phyloP scores from a whole-genome alignment of 92 coral and sea anemone species.

The Parazoanthus darwini region DNA sequence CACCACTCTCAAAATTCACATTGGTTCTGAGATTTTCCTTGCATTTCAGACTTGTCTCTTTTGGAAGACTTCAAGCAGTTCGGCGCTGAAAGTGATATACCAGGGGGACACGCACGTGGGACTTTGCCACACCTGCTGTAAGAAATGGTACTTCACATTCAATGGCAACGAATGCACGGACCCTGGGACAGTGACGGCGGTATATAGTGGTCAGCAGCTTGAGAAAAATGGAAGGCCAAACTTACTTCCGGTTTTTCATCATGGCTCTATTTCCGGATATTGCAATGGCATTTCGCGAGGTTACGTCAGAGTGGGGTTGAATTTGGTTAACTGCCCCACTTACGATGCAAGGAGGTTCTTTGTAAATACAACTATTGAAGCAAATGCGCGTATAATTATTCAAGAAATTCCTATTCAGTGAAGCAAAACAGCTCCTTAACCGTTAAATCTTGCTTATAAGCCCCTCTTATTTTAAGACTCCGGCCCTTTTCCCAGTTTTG shows the following conservation, averaged over 20 bases:
- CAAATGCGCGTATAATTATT: conserved; percentile 66
- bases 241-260: conserved; percentile 66
- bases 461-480: background rate
- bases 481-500: too few species aligned
- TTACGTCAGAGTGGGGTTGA: conserved; percentile 57
- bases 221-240: conserved; percentile 46
- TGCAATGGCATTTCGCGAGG: conserved; percentile 66
- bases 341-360: conserved; percentile 34
- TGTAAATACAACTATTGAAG: conserved; percentile 37
- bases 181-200: conserved; percentile 68
- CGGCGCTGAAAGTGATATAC: conserved; percentile 65
- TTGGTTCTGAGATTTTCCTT: too few species aligned
- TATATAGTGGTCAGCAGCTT: conserved; percentile 59
- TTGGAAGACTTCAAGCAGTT: conserved; percentile 44
- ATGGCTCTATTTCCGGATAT: conserved; percentile 77
- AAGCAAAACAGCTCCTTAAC: background rate
- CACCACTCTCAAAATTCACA: too few species aligned
- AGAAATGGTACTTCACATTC: conserved; percentile 75
- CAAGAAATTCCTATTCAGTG: conserved; percentile 52
- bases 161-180: conserved; percentile 67
- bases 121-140: conserved; percentile 71
- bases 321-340: conserved; percentile 56
- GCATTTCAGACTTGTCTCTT: conserved; percentile 61
- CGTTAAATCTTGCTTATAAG: background rate
- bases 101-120: conserved; percentile 78